Conservation (phyloP, 2,797 vertebrate genomes). For the Huso huso region DNA sequence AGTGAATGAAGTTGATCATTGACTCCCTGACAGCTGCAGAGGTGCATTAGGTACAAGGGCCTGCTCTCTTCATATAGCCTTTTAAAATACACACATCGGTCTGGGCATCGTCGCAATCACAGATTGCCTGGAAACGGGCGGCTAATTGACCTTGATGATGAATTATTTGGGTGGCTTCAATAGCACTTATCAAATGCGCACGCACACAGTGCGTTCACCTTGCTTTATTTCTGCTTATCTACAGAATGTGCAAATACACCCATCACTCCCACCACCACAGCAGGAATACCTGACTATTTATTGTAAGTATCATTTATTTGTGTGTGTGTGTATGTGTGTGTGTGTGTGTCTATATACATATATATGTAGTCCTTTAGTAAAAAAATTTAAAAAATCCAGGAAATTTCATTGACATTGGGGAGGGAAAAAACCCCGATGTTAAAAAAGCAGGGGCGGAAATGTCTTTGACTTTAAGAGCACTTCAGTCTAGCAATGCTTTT, state of each 20-base stretch:
- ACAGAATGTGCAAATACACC: slow-evolving; percentile 53
- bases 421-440: no score
- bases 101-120: slow-evolving; percentile 9
- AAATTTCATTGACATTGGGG: no score
- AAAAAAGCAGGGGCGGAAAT: no score
- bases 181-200: slow-evolving; percentile 40
- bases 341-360: no score
- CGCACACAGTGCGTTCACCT: slow-evolving; percentile 34
- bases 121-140: slow-evolving; percentile 5
- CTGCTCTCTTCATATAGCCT: background rate
- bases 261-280: slow-evolving; percentile 42
- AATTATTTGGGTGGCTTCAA: background rate
- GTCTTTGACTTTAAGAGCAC: no score
- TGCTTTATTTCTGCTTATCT: slow-evolving; percentile 32
- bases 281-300: slow-evolving; percentile 68
- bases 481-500: no score
- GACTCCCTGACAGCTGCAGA: slow-evolving; percentile 56
- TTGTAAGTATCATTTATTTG: slow-evolving; percentile 53
- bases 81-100: background rate
- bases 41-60: slow-evolving; percentile 19
- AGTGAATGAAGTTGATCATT: slow-evolving; percentile 54
- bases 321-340: no score
- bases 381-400: no score
- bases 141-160: slow-evolving; percentile 31
- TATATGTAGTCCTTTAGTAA: no score